phyloP scores from a whole-genome alignment of 2,113 vertebrate genomes.

The Chaetodon trifascialis region DNA sequence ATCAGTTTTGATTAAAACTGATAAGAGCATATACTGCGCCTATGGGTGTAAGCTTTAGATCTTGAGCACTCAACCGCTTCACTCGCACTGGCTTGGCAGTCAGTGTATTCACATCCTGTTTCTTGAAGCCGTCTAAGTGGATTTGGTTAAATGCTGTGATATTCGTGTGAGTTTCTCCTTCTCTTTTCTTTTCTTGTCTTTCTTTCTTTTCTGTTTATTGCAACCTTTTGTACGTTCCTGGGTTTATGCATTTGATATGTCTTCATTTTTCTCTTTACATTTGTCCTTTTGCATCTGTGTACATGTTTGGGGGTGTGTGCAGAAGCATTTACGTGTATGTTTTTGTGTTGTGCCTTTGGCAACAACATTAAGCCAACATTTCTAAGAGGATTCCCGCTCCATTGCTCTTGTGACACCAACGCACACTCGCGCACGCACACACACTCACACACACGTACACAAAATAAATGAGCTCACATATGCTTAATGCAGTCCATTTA shows the following conservation, averaged over 20 bases:
- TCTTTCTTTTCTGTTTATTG: background rate
- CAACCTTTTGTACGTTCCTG: background rate
- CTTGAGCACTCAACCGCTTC: background rate
- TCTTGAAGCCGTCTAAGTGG: background rate
- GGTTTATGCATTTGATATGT: background rate
- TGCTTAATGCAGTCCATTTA: background rate
- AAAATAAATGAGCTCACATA: conserved; percentile 25
- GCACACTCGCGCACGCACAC: background rate
- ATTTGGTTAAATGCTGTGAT: background rate
- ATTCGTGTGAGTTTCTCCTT: background rate
- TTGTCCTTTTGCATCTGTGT: conserved; percentile 1
- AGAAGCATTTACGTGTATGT: conserved; percentile 27
- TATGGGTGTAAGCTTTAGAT: background rate
- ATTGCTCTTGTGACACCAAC: conserved; percentile 13
- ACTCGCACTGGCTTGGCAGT: background rate
- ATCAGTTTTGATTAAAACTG: background rate
- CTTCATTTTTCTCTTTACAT: conserved; percentile 1
- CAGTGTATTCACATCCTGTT: background rate
- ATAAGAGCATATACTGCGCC: too few species aligned
- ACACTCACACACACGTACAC: background rate
- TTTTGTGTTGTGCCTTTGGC: conserved; percentile 52
- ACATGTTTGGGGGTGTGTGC: background rate
- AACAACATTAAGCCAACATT: conserved; percentile 57
- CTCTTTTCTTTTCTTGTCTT: background rate
- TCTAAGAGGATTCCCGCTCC: conserved; percentile 69